These are phyloP conservation scores for Ichneumon xanthorius DNA, from an alignment of 2,888 invertebrate species.

Conservation along the genomic window DNA sequence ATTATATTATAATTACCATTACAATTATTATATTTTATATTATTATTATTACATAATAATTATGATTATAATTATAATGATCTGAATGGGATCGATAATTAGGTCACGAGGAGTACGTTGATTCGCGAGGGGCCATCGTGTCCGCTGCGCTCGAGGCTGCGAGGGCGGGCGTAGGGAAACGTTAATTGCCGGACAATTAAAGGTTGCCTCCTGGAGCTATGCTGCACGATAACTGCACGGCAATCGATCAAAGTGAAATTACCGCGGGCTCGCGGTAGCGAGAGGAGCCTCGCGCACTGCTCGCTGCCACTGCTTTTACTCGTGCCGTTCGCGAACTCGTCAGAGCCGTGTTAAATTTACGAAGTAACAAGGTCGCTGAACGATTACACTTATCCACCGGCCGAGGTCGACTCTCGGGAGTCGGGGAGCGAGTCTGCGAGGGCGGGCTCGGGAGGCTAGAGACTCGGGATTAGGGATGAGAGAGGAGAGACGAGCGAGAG, in stretches of 20 bases:
- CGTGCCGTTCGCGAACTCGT: background rate
- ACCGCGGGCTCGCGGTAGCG: conserved; percentile 19
- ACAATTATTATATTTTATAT: too few species aligned
- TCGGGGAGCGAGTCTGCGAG: background rate
- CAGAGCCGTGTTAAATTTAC: background rate
- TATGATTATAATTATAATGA: too few species aligned
- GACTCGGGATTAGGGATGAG: background rate
- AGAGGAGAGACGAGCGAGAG: background rate
- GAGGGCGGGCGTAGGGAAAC: conserved; percentile 23
- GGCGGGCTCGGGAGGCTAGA: background rate
- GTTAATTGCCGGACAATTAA: conserved; percentile 69
- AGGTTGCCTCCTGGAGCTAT: conserved; percentile 30
- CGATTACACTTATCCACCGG: background rate
- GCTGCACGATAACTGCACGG: conserved; percentile 29
- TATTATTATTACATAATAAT: too few species aligned
- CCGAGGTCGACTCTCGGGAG: background rate
- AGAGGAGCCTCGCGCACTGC: background rate
- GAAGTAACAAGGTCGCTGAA: conserved; percentile 1
- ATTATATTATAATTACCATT: too few species aligned
- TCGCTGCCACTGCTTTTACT: background rate
- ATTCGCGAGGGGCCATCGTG: background rate
- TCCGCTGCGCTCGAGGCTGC: background rate
- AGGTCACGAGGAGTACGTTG: background rate
- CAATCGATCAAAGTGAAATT: conserved; percentile 67
- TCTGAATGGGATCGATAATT: too few species aligned